Percentiles rank a stretch among this genome's conserved stretches.
phyloP scores from a whole-genome alignment of 2,113 vertebrate species.

The Neofelis nebulosa region DNA sequence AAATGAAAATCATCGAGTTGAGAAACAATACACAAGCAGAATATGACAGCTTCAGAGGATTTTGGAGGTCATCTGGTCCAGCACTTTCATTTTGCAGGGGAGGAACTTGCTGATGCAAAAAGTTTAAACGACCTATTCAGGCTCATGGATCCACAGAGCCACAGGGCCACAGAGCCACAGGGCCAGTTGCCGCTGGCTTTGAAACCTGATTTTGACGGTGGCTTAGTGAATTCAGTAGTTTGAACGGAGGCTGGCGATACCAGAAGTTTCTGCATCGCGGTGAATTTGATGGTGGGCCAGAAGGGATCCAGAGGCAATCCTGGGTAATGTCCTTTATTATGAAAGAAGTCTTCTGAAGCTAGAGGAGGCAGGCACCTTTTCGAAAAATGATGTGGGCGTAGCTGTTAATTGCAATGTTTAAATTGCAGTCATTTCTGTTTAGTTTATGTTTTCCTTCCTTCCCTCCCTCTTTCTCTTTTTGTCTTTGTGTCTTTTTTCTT shows the following conservation, averaged over 20 bases:
- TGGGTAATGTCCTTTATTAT: background rate
- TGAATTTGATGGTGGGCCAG: background rate
- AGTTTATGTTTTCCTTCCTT: background rate
- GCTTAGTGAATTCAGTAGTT: background rate
- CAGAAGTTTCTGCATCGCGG: background rate
- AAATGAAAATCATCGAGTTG: background rate
- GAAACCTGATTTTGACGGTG: background rate
- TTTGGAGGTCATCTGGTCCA: background rate
- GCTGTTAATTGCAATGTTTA: background rate
- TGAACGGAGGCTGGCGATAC: background rate
- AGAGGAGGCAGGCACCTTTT: background rate
- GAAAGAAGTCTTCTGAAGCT: background rate
- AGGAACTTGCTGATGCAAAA: background rate
- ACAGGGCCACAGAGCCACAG: too few relatives aligned
- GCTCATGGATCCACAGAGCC: background rate
- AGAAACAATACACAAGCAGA: background rate
- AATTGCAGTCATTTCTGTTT: background rate
- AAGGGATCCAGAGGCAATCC: background rate
- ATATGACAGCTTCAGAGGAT: background rate
- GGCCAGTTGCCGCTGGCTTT: background rate
- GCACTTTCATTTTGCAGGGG: background rate
- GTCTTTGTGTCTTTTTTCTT: background rate
- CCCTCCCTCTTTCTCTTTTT: background rate
- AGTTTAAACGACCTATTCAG: background rate
- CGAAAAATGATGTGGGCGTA: background rate